phyloP scores from a whole-genome alignment of 2,888 invertebrate genomes.

The Melolontha melolontha region DNA sequence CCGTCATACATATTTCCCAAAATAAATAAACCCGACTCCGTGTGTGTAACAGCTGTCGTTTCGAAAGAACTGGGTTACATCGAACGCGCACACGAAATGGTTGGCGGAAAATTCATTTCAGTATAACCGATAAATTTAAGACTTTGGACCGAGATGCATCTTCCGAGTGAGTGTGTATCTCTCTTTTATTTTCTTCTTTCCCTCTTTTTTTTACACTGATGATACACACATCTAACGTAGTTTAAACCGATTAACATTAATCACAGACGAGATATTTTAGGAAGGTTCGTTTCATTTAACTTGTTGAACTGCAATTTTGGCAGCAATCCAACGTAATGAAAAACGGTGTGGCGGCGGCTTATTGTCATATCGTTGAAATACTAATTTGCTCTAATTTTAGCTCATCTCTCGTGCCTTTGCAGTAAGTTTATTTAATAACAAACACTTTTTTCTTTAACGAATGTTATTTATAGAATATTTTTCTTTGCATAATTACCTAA shows the following conservation, averaged over 20 bases:
- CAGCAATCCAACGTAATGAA: conserved; percentile 22
- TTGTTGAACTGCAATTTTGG: conserved; percentile 38
- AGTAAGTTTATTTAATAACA: background rate
- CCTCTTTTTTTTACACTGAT: conserved; percentile 11
- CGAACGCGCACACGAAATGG: conserved; percentile 7
- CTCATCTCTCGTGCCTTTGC: background rate
- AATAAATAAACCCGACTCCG: conserved; percentile 32
- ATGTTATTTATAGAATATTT: no score
- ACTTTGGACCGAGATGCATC: conserved; percentile 14
- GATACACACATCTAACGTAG: conserved; percentile 22
- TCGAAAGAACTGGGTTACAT: conserved; percentile 33
- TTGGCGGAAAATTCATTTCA: conserved; percentile 28
- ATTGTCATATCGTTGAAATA: conserved; percentile 31
- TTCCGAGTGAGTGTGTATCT: conserved; percentile 2
- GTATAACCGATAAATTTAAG: conserved; percentile 28
- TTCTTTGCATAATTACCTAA: background rate
- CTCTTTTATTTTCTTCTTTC: conserved; percentile 9
- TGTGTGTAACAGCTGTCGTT: conserved; percentile 38
- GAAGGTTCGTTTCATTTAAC: conserved; percentile 34
- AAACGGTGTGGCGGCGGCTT: conserved; percentile 24
- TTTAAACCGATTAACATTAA: conserved; percentile 38
- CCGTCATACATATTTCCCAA: conserved; percentile 27
- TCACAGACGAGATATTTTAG: conserved; percentile 24
- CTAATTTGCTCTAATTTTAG: conserved; percentile 26
- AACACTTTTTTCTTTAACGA: background rate